Percentiles rank a stretch among this genome's conserved stretches.
phyloP scores from a whole-genome alignment of 2,888 invertebrate species.

The Aplocera efformata region DNA sequence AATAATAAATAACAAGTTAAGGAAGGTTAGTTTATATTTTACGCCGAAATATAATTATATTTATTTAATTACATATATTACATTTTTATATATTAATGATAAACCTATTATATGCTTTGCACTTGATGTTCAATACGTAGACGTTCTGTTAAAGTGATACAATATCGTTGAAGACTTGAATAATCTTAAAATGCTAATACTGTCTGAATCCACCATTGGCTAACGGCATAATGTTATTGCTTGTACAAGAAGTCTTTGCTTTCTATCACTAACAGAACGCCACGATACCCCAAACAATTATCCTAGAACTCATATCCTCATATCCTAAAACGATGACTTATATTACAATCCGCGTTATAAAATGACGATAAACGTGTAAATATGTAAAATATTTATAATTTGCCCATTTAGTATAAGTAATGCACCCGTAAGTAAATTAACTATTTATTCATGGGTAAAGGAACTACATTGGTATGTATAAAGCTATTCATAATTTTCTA shows the following conservation, averaged over 20 bases:
- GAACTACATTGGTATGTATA: conserved; percentile 29
- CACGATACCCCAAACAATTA: conserved; percentile 21
- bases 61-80: conserved; percentile 35
- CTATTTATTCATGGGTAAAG: conserved; percentile 23
- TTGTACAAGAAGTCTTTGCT: conserved; percentile 1
- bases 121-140: conserved; percentile 26
- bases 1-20: conserved; percentile 57
- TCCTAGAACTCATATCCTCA: conserved; percentile 26
- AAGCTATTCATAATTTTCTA: conserved; percentile 24
- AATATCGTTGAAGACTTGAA: conserved; percentile 1
- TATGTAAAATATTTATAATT: conserved; percentile 33
- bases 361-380: conserved; percentile 31
- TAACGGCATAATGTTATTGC: conserved; percentile 2
- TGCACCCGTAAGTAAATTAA: conserved; percentile 29
- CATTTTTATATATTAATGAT: conserved; percentile 33
- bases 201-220: conserved; percentile 4
- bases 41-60: conserved; percentile 33
- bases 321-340: conserved; percentile 28
- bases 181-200: conserved; percentile 5
- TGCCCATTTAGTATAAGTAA: conserved; percentile 25
- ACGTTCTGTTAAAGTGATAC: conserved; percentile 17
- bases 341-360: conserved; percentile 29
- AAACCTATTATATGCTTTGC: conserved; percentile 32
- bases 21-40: conserved; percentile 45
- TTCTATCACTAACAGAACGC: conserved; percentile 21